phyloP scores from a whole-genome alignment of 2,113 vertebrate genomes.

The Empidonax alnorum region DNA sequence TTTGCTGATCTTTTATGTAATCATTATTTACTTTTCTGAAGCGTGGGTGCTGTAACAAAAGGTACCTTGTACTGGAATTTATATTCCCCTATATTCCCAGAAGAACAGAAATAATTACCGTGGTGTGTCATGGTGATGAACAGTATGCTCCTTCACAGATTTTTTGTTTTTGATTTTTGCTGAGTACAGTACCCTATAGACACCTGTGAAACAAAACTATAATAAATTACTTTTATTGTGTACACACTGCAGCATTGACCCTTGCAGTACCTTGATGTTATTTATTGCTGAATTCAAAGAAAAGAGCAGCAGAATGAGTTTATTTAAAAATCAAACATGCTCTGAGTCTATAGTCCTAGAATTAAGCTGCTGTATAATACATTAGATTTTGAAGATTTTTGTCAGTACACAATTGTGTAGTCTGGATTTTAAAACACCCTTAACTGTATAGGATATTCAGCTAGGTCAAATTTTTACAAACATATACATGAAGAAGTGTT shows the following conservation, averaged over 20 bases:
- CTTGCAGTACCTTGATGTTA: not conserved
- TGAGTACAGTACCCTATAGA: slow-evolving; percentile 31
- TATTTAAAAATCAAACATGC: not conserved
- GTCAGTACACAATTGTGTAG: not conserved
- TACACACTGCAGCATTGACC: not conserved
- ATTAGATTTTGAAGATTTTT: not conserved
- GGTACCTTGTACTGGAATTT: slow-evolving; percentile 18
- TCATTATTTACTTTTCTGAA: not conserved
- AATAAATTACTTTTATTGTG: slow-evolving; percentile 44
- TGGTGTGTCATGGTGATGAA: slow-evolving; percentile 52
- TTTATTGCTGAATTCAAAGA: slow-evolving; percentile 7
- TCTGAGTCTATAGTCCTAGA: not conserved
- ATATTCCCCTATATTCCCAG: slow-evolving; percentile 30
- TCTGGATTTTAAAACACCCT: not conserved
- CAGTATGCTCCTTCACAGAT: not conserved
- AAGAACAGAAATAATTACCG: slow-evolving; percentile 51
- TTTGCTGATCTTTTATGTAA: not conserved
- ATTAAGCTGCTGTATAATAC: not conserved
- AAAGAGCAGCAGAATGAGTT: not conserved
- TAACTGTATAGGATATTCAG: not conserved
- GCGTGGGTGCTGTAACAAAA: not conserved
- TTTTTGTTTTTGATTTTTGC: slow-evolving; percentile 3
- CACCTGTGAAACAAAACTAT: slow-evolving; percentile 46
- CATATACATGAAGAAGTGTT: not conserved
- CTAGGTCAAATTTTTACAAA: not conserved